phyloP scores from a whole-genome alignment of 1,140 invertebrate genomes.

The Cardiocondyla obscurior region DNA sequence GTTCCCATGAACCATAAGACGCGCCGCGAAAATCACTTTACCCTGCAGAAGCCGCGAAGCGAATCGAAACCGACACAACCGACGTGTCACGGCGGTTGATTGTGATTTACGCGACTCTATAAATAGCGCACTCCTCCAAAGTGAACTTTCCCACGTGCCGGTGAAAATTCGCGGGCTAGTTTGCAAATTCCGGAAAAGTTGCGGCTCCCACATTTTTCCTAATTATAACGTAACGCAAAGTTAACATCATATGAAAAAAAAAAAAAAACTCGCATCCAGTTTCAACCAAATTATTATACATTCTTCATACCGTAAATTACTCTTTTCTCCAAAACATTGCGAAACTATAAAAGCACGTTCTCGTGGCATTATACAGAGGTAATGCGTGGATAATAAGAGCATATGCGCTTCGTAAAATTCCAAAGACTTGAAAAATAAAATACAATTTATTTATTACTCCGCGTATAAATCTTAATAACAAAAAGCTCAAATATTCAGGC shows the following conservation, averaged over 20 bases:
- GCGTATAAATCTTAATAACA: neutral
- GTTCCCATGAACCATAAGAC: slow-evolving; percentile 10
- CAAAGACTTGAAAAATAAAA: neutral
- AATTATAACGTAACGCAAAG: neutral
- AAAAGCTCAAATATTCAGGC: neutral
- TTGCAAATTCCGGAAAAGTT: neutral
- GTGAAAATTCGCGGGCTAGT: neutral
- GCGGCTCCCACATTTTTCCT: neutral
- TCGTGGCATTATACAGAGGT: neutral
- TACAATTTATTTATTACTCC: neutral
- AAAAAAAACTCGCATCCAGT: neutral
- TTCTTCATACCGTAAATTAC: slow-evolving; percentile 2
- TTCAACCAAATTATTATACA: slow-evolving; percentile 13
- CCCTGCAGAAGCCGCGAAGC: neutral
- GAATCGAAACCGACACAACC: neutral
- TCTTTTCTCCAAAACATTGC: neutral
- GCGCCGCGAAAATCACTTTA: slow-evolving; percentile 32
- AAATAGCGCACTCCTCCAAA: neutral
- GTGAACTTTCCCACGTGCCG: neutral
- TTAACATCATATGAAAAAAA: neutral
- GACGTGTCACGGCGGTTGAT: neutral
- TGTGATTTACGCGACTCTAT: slow-evolving; percentile 22
- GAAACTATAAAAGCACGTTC: neutral
- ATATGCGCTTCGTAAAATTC: too few relatives aligned
- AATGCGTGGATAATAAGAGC: too few relatives aligned